These are phyloP conservation scores for Dallia pectoralis DNA, from an alignment of 2,797 vertebrate species.

Conservation along the genomic window DNA sequence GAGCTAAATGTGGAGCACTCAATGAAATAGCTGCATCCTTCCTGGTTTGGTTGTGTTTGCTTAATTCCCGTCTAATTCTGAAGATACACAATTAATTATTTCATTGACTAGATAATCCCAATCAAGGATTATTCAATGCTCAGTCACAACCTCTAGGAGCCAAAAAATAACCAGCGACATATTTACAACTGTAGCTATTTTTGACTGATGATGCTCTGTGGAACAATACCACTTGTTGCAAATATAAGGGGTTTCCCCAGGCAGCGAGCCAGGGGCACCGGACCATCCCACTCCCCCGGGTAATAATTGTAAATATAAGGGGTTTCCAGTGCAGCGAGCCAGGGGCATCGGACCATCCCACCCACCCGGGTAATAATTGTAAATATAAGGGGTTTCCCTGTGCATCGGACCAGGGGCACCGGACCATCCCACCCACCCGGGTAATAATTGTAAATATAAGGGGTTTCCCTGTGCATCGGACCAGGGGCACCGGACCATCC, in stretches of 20 bases:
- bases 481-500: too few species aligned
- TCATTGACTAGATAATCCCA: background rate
- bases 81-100: background rate
- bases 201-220: background rate
- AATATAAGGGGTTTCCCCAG: too few species aligned
- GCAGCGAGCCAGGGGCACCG: too few species aligned
- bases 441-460: too few species aligned
- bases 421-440: too few species aligned
- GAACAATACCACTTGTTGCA: background rate
- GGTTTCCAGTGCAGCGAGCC: background rate
- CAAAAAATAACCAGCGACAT: background rate
- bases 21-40: background rate
- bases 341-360: background rate
- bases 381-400: too few species aligned
- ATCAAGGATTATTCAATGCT: background rate
- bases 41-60: background rate
- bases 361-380: constrained; percentile 93
- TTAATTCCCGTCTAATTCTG: background rate
- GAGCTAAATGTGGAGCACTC: background rate
- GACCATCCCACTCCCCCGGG: too few species aligned
- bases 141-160: background rate
- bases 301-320: background rate
- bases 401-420: too few species aligned
- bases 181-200: background rate
- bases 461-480: too few species aligned